phyloP scores from a whole-genome alignment of 2,888 invertebrate genomes.

The Notodonta dromedarius region DNA sequence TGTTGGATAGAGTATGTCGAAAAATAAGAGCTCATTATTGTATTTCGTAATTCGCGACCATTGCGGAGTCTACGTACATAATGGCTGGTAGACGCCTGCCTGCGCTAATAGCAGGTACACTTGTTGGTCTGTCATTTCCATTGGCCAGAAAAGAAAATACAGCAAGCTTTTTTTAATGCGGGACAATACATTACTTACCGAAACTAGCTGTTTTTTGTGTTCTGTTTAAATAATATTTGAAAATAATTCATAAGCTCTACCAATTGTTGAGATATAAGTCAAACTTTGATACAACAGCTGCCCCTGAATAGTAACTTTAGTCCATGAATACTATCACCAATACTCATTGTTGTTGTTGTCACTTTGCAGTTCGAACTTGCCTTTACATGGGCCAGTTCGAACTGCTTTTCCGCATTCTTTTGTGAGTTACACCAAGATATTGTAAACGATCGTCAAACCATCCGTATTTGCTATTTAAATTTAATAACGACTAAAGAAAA shows the following conservation, averaged over 20 bases:
- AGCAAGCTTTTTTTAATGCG: too few relatives aligned
- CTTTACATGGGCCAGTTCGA: too few relatives aligned
- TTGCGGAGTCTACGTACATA: background rate
- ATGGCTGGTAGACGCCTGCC: background rate
- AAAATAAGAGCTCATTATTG: background rate
- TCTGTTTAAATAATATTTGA: too few relatives aligned
- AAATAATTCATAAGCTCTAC: background rate
- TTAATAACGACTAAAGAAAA: too few relatives aligned
- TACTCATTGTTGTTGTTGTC: slow-evolving; percentile 2
- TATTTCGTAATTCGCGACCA: background rate
- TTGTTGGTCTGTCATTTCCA: background rate
- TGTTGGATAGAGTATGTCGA: too few relatives aligned
- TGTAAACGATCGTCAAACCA: too few relatives aligned
- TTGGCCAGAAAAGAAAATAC: background rate
- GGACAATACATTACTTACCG: too few relatives aligned
- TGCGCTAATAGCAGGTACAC: background rate
- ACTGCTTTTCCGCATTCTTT: background rate
- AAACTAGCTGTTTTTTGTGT: too few relatives aligned
- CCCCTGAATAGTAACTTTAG: background rate
- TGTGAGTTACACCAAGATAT: background rate
- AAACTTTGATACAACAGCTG: background rate
- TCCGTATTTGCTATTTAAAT: too few relatives aligned
- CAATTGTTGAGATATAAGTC: background rate
- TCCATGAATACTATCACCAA: background rate
- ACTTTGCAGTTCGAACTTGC: background rate